These are phyloP conservation scores for Willowsia nigromaculata DNA, from an alignment of 2,888 invertebrate species.

Conservation along the genomic window DNA sequence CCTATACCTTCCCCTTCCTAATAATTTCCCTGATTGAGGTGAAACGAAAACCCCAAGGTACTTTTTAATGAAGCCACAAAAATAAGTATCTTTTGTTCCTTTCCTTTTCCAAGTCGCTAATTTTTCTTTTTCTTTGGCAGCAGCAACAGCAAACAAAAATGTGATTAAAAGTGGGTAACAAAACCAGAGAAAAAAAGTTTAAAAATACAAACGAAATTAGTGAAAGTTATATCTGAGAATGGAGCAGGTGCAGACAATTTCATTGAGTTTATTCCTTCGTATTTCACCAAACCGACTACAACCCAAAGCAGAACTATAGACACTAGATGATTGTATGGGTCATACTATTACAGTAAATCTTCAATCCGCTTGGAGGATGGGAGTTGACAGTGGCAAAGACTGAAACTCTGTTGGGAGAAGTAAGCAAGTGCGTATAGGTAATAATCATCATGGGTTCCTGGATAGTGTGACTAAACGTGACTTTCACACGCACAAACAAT, in stretches of 20 bases:
- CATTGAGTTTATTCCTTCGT: constrained; percentile 2
- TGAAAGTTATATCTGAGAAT: constrained; percentile 56
- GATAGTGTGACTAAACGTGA: constrained; percentile 39
- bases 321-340: not conserved
- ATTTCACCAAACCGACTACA: constrained; percentile 8
- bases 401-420: not conserved
- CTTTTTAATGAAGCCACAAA: constrained; percentile 46
- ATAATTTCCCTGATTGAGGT: constrained; percentile 41
- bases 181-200: not conserved
- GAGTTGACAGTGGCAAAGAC: not conserved
- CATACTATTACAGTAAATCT: constrained; percentile 48
- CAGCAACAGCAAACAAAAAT: not conserved
- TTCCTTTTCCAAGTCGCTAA: constrained; percentile 8
- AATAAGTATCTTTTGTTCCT: constrained; percentile 11
- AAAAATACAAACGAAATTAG: constrained; percentile 46
- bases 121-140: constrained; percentile 27
- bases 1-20: not conserved
- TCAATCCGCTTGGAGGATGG: constrained; percentile 4
- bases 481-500: constrained; percentile 65
- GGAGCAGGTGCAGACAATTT: constrained; percentile 43
- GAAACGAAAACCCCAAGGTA: constrained; percentile 30
- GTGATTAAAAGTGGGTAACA: constrained; percentile 47
- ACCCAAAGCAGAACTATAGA: not conserved
- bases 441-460: not conserved
- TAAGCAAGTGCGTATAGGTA: constrained; percentile 36